phyloP scores from a whole-genome alignment of 2,113 vertebrate species.

The Mohoua ochrocephala region DNA sequence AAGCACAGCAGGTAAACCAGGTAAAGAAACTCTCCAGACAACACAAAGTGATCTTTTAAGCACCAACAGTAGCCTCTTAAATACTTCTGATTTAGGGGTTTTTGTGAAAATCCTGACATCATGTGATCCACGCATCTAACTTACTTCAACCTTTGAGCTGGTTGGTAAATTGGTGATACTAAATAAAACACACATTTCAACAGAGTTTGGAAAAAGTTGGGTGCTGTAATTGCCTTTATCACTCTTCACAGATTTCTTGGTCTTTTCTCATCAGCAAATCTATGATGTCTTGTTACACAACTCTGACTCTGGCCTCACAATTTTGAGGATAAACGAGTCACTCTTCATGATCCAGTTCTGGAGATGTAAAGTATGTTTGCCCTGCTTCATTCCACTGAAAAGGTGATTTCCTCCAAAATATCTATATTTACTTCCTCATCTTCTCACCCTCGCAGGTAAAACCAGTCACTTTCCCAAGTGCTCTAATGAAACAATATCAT shows the following conservation, averaged over 20 bases:
- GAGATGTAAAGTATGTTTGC: neutral
- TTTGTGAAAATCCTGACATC: neutral
- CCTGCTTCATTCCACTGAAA: neutral
- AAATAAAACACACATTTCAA: neutral
- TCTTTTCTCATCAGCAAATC: neutral
- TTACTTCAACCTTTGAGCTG: neutral
- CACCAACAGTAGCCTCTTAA: neutral
- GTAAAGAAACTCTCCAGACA: neutral
- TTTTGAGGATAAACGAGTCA: neutral
- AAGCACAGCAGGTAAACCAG: neutral
- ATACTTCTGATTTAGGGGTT: neutral
- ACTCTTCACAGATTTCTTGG: neutral
- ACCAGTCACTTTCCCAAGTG: neutral
- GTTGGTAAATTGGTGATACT: neutral
- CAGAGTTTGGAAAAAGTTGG: neutral
- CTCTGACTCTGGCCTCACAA: neutral
- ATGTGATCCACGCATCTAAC: neutral
- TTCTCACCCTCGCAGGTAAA: neutral
- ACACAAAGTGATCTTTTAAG: neutral
- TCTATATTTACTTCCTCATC: neutral
- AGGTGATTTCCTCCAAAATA: neutral
- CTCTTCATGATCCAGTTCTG: neutral
- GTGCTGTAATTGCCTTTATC: neutral
- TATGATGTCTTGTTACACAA: neutral
- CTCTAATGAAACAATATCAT: neutral